These are phyloP conservation scores for Portevinia maculata DNA, from an alignment of 2,888 invertebrate species.

Conservation along the genomic window DNA sequence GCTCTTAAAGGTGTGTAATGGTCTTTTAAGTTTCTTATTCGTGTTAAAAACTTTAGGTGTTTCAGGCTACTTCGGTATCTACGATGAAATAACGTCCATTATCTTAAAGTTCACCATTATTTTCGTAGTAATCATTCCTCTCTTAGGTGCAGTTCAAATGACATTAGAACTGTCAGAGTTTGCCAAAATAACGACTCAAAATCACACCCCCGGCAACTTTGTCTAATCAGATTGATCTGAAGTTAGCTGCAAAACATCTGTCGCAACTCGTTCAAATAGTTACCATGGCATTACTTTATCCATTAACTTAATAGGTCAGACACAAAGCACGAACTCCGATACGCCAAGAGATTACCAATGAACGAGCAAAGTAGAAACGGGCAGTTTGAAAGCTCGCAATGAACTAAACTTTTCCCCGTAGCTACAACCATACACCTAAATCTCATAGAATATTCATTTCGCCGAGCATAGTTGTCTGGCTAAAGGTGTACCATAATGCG, in stretches of 20 bases:
- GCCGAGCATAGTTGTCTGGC: background rate
- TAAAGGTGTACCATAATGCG: constrained; percentile 25
- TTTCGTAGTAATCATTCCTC: no score
- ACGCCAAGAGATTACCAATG: constrained; percentile 1
- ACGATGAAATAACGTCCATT: no score
- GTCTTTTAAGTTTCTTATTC: no score
- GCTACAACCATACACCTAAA: constrained; percentile 21
- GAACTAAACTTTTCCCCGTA: constrained; percentile 46
- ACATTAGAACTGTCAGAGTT: background rate
- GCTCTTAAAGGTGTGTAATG: no score
- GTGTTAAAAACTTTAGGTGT: no score
- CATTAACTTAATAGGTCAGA: constrained; percentile 29
- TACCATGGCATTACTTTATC: constrained; percentile 9
- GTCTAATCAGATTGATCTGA: background rate
- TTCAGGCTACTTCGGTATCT: no score
- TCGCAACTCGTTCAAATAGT: background rate
- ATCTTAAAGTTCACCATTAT: no score
- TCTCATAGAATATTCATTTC: constrained; percentile 13
- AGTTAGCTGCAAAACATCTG: constrained; percentile 2
- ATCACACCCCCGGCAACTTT: background rate
- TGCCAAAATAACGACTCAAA: background rate
- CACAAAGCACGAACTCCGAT: background rate
- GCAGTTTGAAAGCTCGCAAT: constrained; percentile 58
- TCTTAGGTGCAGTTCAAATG: background rate
- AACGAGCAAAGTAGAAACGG: constrained; percentile 33